Conservation (phyloP, 30 jellyfish, hydroid and myxozoan genomes). For the Calvadosia cruxmelitensis region DNA sequence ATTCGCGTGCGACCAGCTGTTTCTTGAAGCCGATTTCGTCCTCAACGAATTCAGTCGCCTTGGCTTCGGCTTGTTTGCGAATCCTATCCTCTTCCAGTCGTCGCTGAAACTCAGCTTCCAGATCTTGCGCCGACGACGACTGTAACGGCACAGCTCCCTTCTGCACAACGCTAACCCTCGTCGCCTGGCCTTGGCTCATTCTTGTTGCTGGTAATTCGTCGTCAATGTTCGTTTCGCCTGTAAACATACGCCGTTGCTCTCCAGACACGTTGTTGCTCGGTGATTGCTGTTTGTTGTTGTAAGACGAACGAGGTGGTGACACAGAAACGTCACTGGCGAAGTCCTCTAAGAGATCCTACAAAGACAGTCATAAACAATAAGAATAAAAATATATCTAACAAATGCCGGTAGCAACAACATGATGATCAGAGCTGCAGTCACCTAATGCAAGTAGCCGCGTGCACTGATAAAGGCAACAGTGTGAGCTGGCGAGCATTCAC, state of each 20-base stretch:
- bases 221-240: not conserved
- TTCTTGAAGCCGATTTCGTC: conserved; percentile 33
- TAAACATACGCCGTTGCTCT: too few relatives aligned
- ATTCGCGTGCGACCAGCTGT: conserved; percentile 20
- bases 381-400: too few relatives aligned
- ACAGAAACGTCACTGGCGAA: too few relatives aligned
- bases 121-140: conserved; percentile 7
- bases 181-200: not conserved
- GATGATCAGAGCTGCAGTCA: too few relatives aligned
- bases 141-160: not conserved
- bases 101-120: conserved; percentile 56
- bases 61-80: conserved; percentile 10
- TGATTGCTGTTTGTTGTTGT: not conserved
- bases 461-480: too few relatives aligned
- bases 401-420: too few relatives aligned
- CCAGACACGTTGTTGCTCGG: not conserved
- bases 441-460: too few relatives aligned
- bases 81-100: conserved; percentile 50
- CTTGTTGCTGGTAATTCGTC: not conserved
- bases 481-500: too few relatives aligned
- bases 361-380: too few relatives aligned
- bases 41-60: conserved; percentile 3
- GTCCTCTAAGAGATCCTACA: too few relatives aligned
- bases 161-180: not conserved
- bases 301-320: too few relatives aligned